Conservation (phyloP, 2,888 invertebrate species). For the Anaspis maculata region DNA sequence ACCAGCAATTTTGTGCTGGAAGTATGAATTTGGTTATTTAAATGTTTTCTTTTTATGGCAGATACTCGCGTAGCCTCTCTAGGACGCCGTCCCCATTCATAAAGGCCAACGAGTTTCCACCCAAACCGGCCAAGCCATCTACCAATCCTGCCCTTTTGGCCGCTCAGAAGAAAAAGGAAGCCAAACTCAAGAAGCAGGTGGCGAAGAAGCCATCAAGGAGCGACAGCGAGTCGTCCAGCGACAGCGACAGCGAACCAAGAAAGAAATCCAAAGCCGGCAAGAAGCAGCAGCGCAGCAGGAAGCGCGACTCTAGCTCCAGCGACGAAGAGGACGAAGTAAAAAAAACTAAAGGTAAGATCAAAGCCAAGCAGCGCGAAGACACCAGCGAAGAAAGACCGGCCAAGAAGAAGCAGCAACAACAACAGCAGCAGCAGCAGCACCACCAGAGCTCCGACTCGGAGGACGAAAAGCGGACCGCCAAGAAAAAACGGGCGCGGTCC, state of each 20-base stretch:
- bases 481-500: conserved; percentile 28
- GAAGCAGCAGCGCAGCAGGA: conserved; percentile 33
- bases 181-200: conserved; percentile 34
- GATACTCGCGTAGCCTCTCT: conserved; percentile 72
- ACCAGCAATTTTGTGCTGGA: too few species aligned
- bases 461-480: conserved; percentile 29
- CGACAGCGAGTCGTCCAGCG: conserved; percentile 38
- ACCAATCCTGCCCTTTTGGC: too few species aligned
- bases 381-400: conserved; percentile 43
- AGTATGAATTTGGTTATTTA: too few species aligned
- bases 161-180: conserved; percentile 36
- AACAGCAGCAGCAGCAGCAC: conserved; percentile 47
- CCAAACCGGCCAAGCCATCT: conserved; percentile 37
- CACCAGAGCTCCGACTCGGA: conserved; percentile 54
- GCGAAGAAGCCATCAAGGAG: conserved; percentile 37
- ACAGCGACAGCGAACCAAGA: conserved; percentile 38
- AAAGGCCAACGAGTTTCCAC: conserved; percentile 54
- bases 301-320: conserved; percentile 46
- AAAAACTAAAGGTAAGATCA: too few species aligned
- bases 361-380: conserved; percentile 45
- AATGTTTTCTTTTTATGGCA: too few species aligned
- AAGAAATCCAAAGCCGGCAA: conserved; percentile 35
- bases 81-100: conserved; percentile 81
- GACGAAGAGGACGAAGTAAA: conserved; percentile 37
- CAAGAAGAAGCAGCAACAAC: conserved; percentile 41